Evolutionary conservation across 2,888 invertebrate species (phyloP), one percentile per base, ranked within the genome.

Genomic region (Conus canariensis): DNA sequence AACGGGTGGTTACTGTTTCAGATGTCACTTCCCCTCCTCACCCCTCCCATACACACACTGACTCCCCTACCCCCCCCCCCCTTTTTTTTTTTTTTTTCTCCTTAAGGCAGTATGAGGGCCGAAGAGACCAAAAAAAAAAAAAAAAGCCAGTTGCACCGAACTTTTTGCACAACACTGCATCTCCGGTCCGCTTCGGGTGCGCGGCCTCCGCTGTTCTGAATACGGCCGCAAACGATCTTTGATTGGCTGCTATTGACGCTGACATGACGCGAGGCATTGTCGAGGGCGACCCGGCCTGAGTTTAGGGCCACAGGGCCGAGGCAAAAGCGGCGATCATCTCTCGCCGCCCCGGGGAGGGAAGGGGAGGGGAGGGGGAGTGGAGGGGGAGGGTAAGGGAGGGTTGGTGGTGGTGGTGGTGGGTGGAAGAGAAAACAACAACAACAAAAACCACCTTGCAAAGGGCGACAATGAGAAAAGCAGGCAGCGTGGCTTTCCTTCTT

Each of bases 181-280:
- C 45, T 45, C 45, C 45, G 45, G 45, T 45, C 45, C 45, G 45
- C 45, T 45, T 45, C 45, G 45, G 45, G 45, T 45, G 58, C 83
- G 56, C 22, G 83, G 74, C 25, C 74, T 25, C 83, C 83, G 19
- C n/a, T 83, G 59, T 56, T 58, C 58, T 83, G 22, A 83, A 83
- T 83, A 45, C 58, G 45, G 45, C 56, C 83, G 59, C 56, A 83
- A 58, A 58, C 58, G 83, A 83, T 59, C 83, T 83, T 56, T 83
- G 58, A 83, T 83, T 58, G 83, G 45, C 9, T 19, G 58, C 83
- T 58, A 59, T 83, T 58, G 83, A 83, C 58, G n/a, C 22, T 16
- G 58, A 59, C 83, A 83, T 58, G 58, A 83, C 56, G 82, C 56
- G 16, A 30, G 3, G 45, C 56, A 45, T 82, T 82, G 82, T 45